Conservation (phyloP, 2,888 invertebrate species). For the Caenorhabditis sp. region DNA sequence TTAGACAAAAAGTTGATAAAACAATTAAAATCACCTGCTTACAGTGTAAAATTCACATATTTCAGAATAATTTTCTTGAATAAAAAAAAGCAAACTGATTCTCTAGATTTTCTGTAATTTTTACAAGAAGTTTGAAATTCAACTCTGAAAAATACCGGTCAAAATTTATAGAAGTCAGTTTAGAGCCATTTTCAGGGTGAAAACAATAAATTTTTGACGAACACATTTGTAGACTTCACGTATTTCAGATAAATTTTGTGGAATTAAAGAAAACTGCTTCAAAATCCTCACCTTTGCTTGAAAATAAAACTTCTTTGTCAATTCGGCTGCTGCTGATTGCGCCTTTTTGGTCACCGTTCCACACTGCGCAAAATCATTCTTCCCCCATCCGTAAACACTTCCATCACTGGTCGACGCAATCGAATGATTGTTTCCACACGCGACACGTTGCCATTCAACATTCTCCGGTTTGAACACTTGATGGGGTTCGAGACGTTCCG, state of each 20-base stretch:
- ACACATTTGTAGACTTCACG: no score
- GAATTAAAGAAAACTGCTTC: neutral
- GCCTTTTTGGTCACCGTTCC: constrained; percentile 37
- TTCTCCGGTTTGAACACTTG: constrained; percentile 54
- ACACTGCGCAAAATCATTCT: constrained; percentile 63
- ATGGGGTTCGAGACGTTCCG: constrained; percentile 56
- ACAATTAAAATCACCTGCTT: no score
- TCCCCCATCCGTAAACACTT: constrained; percentile 59
- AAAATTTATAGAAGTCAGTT: no score
- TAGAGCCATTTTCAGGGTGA: no score
- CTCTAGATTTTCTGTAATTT: no score
- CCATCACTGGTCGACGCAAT: constrained; percentile 56
- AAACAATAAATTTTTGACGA: no score
- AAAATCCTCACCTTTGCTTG: constrained; percentile 38
- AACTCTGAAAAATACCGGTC: no score
- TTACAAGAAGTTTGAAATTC: no score
- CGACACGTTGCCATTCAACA: constrained; percentile 56
- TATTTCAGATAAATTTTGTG: neutral
- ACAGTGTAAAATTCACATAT: no score
- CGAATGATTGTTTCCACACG: constrained; percentile 61
- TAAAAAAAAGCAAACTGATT: no score
- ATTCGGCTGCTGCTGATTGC: constrained; percentile 7
- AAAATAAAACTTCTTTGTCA: constrained; percentile 37
- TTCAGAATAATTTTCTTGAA: no score
- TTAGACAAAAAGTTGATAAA: no score